Conservation (phyloP, 2,797 vertebrate species). For the Microctenopoma stevenorrisi region DNA sequence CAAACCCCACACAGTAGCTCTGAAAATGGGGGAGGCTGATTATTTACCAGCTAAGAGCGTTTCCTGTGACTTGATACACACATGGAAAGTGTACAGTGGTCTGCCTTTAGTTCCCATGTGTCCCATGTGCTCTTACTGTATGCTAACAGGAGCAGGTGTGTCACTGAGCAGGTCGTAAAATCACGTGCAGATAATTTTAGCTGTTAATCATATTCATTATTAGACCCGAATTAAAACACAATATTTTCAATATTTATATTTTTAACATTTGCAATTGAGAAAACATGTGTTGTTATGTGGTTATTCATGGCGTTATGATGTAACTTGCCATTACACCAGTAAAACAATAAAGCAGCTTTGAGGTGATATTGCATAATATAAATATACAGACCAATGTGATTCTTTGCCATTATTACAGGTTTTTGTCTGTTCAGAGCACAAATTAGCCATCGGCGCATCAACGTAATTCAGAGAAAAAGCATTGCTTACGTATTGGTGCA, state of each 20-base stretch:
- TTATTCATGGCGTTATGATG: not conserved
- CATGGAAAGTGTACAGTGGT: not conserved
- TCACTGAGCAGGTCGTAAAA: conserved; percentile 8
- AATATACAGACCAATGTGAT: not conserved
- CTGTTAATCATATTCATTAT: not conserved
- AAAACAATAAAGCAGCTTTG: not conserved
- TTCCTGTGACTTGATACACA: conserved; percentile 18
- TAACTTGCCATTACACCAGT: not conserved
- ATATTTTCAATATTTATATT: too few species aligned
- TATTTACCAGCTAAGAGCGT: conserved; percentile 25
- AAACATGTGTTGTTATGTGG: too few species aligned
- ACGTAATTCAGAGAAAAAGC: conserved; percentile 2
- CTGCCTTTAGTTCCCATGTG: conserved; percentile 30
- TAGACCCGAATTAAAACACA: not conserved
- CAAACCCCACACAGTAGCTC: not conserved
- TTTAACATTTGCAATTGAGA: not conserved
- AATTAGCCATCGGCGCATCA: not conserved
- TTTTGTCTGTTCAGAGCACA: conserved; percentile 1
- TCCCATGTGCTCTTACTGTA: not conserved
- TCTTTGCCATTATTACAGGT: not conserved
- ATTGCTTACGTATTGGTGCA: conserved; percentile 59
- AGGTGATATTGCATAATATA: not conserved
- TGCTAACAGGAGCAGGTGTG: conserved; percentile 17
- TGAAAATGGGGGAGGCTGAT: conserved; percentile 8
- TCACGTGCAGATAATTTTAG: conserved; percentile 14